phyloP scores from a whole-genome alignment of 92 coral and sea anemone genomes.

The Palythoa heliodiscus region DNA sequence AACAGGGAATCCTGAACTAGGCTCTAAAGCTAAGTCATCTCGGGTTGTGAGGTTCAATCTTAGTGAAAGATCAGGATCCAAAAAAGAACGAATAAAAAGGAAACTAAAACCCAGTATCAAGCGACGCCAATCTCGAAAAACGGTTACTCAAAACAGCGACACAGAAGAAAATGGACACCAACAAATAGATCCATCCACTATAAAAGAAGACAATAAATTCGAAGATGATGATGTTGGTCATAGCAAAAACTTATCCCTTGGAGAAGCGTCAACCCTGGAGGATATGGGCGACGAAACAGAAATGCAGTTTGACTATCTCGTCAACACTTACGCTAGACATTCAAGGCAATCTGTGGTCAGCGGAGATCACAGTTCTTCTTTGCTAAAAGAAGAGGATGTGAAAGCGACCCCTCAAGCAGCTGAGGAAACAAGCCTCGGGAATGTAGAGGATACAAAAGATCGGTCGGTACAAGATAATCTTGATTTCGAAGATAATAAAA shows the following conservation, averaged over 20 bases:
- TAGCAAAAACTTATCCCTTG: background rate
- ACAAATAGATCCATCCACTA: background rate
- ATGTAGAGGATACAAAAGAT: background rate
- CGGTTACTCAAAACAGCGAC: background rate
- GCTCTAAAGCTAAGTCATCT: background rate
- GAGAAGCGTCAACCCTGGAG: background rate
- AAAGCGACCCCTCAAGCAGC: background rate
- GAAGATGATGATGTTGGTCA: background rate
- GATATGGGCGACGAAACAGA: slow-evolving; percentile 28
- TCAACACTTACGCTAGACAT: background rate
- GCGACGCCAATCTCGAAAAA: slow-evolving; percentile 16
- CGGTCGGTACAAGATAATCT: background rate
- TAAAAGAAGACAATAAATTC: background rate
- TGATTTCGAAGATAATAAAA: background rate
- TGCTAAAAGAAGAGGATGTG: background rate
- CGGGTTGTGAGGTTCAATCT: slow-evolving; percentile 35
- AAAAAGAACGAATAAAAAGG: background rate
- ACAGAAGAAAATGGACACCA: background rate
- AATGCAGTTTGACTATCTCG: background rate
- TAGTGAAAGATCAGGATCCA: background rate
- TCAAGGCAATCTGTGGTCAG: background rate
- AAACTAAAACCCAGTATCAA: background rate
- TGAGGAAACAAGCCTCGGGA: background rate
- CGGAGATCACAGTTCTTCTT: background rate
- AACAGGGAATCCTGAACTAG: background rate